Base-by-base conservation (phyloP, 1,140 invertebrate species). In the Babylonia areolata region DNA sequence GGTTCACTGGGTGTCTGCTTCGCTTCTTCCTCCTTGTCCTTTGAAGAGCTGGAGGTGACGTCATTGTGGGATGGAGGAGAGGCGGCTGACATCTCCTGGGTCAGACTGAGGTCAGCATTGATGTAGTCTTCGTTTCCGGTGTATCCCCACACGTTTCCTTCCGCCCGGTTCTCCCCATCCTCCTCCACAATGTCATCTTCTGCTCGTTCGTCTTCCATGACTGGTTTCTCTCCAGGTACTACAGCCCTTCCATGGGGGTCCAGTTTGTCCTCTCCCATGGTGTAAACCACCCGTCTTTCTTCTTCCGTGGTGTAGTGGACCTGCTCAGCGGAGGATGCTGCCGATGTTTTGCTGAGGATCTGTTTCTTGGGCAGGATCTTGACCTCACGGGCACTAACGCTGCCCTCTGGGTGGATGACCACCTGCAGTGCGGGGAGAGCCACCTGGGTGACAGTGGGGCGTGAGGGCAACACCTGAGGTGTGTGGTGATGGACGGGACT, bases 101-200 rank as follows among this genome's bases (percentile, higher is more conserved):
- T 79, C 42, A 54, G 28, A 58, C 33, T 80, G 58, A 23, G 58
- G 28, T 64, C 58, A 28, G 28, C 54, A 31, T 58, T 80, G 23
- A 80, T 31, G 23, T 80, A 80, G 23, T 80, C 78, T 42, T 80
- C 78, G 12, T 80, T n/a, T 6, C 78, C 78, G 2, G 40, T 80
- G 78, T 80, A 80, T 3, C 46, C 40, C 78, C 46, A 46, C 2
- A 80, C 42, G 46, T 80, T 80, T 5, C 78, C 78, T 35, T 80
- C 42, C 6, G 78, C 78, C 33, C 78, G 40, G 23, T 80, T 39
- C 46, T 80, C 78, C 23, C 11, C 46, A 3, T 80, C 78, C 5
- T 80, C 78, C 11, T 54, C 78, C 40, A 35, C n/a, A 28, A 23
- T 42, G 28, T 64, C 58, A 9, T 80, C 78, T 42, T 79, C 77